phyloP scores from a whole-genome alignment of 2,888 invertebrate genomes.

The Hyppa rectilinea region DNA sequence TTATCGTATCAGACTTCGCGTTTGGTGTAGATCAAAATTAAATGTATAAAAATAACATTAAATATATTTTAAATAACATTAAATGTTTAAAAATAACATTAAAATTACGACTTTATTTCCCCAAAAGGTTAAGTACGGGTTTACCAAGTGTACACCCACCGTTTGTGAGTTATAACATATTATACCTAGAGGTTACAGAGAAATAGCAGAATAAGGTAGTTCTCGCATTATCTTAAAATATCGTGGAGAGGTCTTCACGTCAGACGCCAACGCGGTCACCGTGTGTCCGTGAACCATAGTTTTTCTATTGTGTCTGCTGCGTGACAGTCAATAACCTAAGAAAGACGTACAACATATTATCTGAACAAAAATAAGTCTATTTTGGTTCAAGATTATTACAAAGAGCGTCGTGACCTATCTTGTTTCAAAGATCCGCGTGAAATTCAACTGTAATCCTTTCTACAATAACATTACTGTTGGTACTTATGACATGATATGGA shows the following conservation, averaged over 20 bases:
- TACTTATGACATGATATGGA: conserved; percentile 56
- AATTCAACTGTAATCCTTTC: conserved; percentile 46
- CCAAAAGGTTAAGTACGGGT: neutral
- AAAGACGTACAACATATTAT: neutral
- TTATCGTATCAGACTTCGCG: neutral
- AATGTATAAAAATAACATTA: too few species aligned
- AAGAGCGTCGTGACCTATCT: conserved; percentile 25
- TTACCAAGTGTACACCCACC: neutral
- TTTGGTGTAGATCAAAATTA: conserved; percentile 5
- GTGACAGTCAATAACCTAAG: too few species aligned
- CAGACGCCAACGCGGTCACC: too few species aligned
- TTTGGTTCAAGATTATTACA: conserved; percentile 10
- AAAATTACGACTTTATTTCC: neutral
- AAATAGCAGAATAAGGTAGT: neutral
- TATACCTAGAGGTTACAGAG: neutral
- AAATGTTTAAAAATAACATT: too few species aligned
- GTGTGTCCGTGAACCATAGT: too few species aligned
- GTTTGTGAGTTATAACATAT: neutral
- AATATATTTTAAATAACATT: too few species aligned
- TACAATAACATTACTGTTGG: conserved; percentile 52
- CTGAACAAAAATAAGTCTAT: neutral
- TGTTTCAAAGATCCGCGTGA: conserved; percentile 40
- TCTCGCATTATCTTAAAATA: too few species aligned
- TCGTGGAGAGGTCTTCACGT: too few species aligned
- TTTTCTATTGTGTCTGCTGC: too few species aligned